Conservation (phyloP, 2,888 invertebrate genomes). For the Mellilla xanthometata region DNA sequence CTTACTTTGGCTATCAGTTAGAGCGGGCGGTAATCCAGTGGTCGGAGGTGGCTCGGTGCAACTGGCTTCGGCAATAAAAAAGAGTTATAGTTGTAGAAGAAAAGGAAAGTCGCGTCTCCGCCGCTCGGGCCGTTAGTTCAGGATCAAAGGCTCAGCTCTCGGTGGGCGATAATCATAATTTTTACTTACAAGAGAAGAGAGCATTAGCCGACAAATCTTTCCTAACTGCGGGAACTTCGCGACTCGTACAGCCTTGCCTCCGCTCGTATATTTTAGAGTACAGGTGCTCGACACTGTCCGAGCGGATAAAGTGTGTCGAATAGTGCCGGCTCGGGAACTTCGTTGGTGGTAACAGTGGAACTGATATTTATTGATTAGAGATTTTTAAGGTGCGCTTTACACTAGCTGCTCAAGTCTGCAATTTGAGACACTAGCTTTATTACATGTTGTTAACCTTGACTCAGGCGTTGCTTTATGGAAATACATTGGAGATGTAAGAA, state of each 20-base stretch:
- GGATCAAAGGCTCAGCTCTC: constrained; percentile 78
- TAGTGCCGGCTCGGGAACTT: constrained; percentile 3
- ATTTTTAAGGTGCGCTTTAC: no score
- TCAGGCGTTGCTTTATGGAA: no score
- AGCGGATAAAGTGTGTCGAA: constrained; percentile 25
- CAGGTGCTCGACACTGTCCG: constrained; percentile 45
- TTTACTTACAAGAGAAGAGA: constrained; percentile 79
- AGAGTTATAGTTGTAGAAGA: constrained; percentile 82
- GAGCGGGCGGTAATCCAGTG: constrained; percentile 72
- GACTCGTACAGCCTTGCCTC: constrained; percentile 53
- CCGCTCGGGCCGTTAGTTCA: constrained; percentile 69
- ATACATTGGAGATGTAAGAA: no score
- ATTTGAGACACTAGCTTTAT: no score
- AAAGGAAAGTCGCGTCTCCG: constrained; percentile 75
- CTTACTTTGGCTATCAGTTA: constrained; percentile 62
- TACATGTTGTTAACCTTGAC: no score
- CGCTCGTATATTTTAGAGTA: constrained; percentile 58
- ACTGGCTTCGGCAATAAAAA: constrained; percentile 75
- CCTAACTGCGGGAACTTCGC: constrained; percentile 79
- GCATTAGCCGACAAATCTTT: constrained; percentile 81
- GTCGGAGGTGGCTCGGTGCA: constrained; percentile 35
- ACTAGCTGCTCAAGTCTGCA: no score
- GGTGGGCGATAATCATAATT: constrained; percentile 81
- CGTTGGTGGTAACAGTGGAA: no score
- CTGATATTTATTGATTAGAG: background rate